phyloP scores from a whole-genome alignment of 2,113 vertebrate genomes.

The Sinocyclocheilus maitianheensis region DNA sequence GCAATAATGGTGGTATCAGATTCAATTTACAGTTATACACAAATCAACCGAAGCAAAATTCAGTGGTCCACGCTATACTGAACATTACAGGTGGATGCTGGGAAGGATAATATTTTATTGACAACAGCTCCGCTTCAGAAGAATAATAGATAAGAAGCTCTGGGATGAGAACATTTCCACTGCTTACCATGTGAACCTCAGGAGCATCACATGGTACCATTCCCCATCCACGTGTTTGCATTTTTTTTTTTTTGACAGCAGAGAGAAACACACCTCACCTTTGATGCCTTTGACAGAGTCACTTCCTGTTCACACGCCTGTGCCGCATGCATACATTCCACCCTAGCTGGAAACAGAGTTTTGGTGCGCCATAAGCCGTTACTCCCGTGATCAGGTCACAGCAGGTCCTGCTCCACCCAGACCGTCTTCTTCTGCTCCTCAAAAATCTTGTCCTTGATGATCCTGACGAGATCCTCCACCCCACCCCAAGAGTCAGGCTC shows the following conservation, averaged over 20 bases:
- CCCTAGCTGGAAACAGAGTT: background rate
- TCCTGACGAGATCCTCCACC: constrained; percentile 85
- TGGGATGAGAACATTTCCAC: constrained; percentile 38
- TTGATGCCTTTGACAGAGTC: constrained; percentile 3
- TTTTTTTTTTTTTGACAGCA: background rate
- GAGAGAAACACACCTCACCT: constrained; percentile 28
- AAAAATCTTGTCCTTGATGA: constrained; percentile 87
- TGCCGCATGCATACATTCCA: background rate
- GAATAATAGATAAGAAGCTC: constrained; percentile 23
- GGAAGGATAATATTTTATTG: constrained; percentile 38
- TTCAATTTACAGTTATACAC: constrained; percentile 44
- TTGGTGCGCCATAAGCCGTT: background rate
- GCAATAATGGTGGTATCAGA: constrained; percentile 40
- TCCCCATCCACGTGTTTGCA: background rate
- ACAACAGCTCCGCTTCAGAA: constrained; percentile 33
- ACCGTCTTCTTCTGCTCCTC: constrained; percentile 93
- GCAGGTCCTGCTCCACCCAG: constrained; percentile 92
- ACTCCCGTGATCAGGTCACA: constrained; percentile 51
- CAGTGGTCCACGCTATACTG: constrained; percentile 34
- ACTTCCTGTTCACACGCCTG: constrained; percentile 45
- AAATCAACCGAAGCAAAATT: constrained; percentile 36
- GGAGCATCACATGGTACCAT: background rate
- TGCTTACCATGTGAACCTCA: background rate
- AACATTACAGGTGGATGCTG: constrained; percentile 2
- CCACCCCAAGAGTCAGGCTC: constrained; percentile 87